These are phyloP conservation scores for Oligia strigilis DNA, from an alignment of 2,888 invertebrate genomes.

Conservation along the genomic window DNA sequence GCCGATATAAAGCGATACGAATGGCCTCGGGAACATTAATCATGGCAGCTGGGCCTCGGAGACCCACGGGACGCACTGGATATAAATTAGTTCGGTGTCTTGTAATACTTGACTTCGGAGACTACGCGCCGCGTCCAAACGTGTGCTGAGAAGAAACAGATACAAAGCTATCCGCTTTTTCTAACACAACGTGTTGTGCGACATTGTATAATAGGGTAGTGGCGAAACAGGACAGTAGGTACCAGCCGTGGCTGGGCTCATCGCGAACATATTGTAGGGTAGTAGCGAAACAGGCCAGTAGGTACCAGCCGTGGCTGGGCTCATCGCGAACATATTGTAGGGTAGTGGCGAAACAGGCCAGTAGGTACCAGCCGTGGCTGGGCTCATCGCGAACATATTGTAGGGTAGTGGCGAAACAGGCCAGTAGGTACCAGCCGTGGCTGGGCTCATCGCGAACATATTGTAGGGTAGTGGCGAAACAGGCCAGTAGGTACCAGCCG, in stretches of 20 bases:
- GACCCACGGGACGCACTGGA: conserved; percentile 46
- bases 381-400: conserved; percentile 8
- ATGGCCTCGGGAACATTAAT: conserved; percentile 61
- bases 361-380: not conserved
- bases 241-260: not conserved
- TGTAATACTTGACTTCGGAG: conserved; percentile 45
- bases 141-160: conserved; percentile 13
- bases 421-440: not conserved
- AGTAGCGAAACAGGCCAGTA: not conserved
- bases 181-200: conserved; percentile 3
- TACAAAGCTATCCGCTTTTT: conserved; percentile 10
- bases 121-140: not conserved
- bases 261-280: conserved; percentile 4
- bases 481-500: not conserved
- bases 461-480: not conserved
- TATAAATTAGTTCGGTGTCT: conserved; percentile 65
- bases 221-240: too few relatives aligned
- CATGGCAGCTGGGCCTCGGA: conserved; percentile 46
- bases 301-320: not conserved
- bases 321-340: conserved; percentile 7
- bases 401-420: not conserved
- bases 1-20: conserved; percentile 49
- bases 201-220: not conserved
- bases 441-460: conserved; percentile 6
- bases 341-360: not conserved